Base-by-base conservation (phyloP, 2,797 vertebrate species). In the Phataginus tricuspis region DNA sequence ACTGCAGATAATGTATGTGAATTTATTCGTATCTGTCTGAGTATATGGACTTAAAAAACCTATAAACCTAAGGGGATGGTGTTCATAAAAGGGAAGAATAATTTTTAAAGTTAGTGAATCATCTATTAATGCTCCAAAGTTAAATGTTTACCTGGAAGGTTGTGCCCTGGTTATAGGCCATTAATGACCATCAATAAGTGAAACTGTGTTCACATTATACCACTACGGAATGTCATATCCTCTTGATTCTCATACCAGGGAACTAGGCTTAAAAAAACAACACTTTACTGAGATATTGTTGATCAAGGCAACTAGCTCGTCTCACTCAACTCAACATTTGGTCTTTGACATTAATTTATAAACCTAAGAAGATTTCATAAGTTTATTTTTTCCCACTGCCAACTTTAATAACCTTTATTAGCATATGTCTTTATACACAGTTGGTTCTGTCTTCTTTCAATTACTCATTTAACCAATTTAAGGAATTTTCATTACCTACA, bases 71-170 rank as follows among this genome's bases (percentile, higher is more conserved):
- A n/a, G 57, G 55, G 39, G 55, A 45, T 53, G 69, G 84, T 42
- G 9, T 92, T 19, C 45, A 21, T 37, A 34, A 68, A 87, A 86
- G 39, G 23, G 23, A 31, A 51, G 42, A 69, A 77, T 18, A 82
- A 72, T 63, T 69, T 94, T 87, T 27, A 49, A 94, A 90, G 27
- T 80, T 74, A 49, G n/a, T 84, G 34, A 97, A 75, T 92, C 55
- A 95, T 89, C 49, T 91, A 79, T 86, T 83, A 86, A 90, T 61
- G 53, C 29, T 83, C 18, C 75, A 68, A 91, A 94, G 89, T 97
- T 97, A 96, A 92, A 91, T 68, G 53, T 89, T 97, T 96, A 91
- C 80, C 86, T 80, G 63, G 49, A 85, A 80, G 86, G 49, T 91
- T 86, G 27, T 71, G n/a, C 57, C 42, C 74, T 75, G 39, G 79